A percentile compares a stretch with the other conserved stretches of the same genome.
Evolutionary conservation across 2,113 vertebrate species (phyloP).

Genomic region (Hippocampus mohnikei): DNA sequence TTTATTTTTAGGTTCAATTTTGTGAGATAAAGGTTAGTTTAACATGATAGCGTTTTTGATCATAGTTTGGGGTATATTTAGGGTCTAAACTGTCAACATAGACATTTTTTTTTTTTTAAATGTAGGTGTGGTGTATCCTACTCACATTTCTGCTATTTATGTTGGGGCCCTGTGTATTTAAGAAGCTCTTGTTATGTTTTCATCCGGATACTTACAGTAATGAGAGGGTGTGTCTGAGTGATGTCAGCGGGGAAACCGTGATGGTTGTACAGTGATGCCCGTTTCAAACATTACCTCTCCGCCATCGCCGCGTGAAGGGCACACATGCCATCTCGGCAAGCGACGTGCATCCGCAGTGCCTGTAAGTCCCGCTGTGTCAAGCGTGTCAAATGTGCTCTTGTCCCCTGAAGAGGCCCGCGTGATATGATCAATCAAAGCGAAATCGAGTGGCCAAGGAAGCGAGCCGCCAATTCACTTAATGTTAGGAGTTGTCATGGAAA

Average conservation of each 20-base stretch:
- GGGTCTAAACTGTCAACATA: too few species aligned
- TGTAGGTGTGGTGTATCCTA: too few species aligned
- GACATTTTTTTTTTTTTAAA: too few species aligned
- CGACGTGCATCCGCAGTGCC: not conserved
- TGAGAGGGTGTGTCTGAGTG: slow-evolving; percentile 4
- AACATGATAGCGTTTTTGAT: too few species aligned
- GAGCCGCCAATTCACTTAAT: slow-evolving; percentile 45
- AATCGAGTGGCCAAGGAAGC: slow-evolving; percentile 35
- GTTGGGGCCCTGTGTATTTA: not conserved
- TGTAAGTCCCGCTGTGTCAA: slow-evolving; percentile 34
- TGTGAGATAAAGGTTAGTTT: too few species aligned
- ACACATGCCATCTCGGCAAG: slow-evolving; percentile 15
- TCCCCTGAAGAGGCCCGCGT: slow-evolving; percentile 42
- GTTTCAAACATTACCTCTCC: slow-evolving; percentile 28
- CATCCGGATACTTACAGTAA: not conserved
- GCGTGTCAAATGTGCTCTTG: slow-evolving; percentile 52
- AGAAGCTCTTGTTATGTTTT: not conserved
- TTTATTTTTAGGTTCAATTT: too few species aligned
- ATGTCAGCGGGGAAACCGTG: slow-evolving; percentile 25
- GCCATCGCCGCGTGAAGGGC: slow-evolving; percentile 18
- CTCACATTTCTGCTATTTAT: not conserved
- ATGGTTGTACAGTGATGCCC: not conserved
- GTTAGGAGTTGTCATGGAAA: slow-evolving; percentile 66
- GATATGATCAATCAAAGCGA: slow-evolving; percentile 52
- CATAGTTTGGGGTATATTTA: too few species aligned